These are phyloP conservation scores for silkworm (Bombyx mori) DNA, from an alignment of 1,140 invertebrate genomes.

Conservation along the genomic window ASM3026992v2 NC_085112.1:6905001-6905500, in stretches of 20 bases:
- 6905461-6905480: too few species aligned
- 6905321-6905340: constrained; percentile 11
- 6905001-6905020: too few species aligned
- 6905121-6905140: too few species aligned
- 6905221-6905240: neutral
- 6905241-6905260: constrained; percentile 38
- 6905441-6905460: too few species aligned
- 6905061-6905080: too few species aligned
- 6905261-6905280: constrained; percentile 43
- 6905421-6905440: too few species aligned
- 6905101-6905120: too few species aligned
- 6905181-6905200: constrained; percentile 9
- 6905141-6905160: constrained; percentile 14
- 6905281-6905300: constrained; percentile 55
- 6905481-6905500: too few species aligned
- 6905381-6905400: neutral
- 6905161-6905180: constrained; percentile 14
- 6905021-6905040: too few species aligned
- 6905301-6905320: constrained; percentile 46
- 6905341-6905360: constrained; percentile 3
- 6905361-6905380: neutral
- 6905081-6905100: too few species aligned
- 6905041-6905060: too few species aligned
- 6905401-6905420: too few species aligned
- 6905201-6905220: constrained; percentile 8